These are phyloP conservation scores for Leptopilina boulardi DNA, from an alignment of 1,140 invertebrate species.

Conservation along the genomic window DNA sequence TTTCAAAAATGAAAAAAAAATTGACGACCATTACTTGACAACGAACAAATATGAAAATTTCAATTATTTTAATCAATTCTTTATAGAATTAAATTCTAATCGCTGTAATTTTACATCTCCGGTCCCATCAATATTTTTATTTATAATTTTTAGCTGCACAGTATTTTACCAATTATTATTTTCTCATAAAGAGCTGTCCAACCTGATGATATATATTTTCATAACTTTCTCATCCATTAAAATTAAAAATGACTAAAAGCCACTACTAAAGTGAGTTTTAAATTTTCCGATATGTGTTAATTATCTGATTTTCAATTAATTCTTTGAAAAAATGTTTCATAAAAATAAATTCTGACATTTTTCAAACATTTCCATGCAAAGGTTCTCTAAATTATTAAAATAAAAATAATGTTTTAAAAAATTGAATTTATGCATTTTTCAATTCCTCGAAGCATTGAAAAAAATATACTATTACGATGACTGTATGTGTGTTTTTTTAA, in stretches of 20 bases:
- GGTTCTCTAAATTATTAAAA: not conserved
- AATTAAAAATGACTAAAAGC: too few relatives aligned
- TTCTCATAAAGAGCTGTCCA: conserved; percentile 20
- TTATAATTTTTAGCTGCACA: too few relatives aligned
- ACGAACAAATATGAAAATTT: too few relatives aligned
- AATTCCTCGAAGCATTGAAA: conserved; percentile 2
- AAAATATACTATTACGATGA: not conserved
- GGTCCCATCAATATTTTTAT: not conserved
- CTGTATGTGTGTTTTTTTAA: not conserved
- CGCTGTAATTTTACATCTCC: not conserved
- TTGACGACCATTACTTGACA: too few relatives aligned
- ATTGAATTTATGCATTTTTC: not conserved
- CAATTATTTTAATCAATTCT: too few relatives aligned
- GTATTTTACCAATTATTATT: not conserved
- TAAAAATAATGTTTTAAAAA: not conserved
- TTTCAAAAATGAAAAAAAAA: too few relatives aligned
- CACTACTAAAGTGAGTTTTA: not conserved
- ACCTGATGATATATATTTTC: conserved; percentile 1
- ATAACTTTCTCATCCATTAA: not conserved
- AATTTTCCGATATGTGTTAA: not conserved
- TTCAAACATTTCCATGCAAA: not conserved
- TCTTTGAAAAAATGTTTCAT: too few relatives aligned
- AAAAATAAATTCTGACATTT: not conserved
- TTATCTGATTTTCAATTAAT: too few relatives aligned
- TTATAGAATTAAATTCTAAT: too few relatives aligned